These are phyloP conservation scores for Porites lutea DNA, from an alignment of 64 coral and sea anemone species.

Conservation along the genomic window DNA sequence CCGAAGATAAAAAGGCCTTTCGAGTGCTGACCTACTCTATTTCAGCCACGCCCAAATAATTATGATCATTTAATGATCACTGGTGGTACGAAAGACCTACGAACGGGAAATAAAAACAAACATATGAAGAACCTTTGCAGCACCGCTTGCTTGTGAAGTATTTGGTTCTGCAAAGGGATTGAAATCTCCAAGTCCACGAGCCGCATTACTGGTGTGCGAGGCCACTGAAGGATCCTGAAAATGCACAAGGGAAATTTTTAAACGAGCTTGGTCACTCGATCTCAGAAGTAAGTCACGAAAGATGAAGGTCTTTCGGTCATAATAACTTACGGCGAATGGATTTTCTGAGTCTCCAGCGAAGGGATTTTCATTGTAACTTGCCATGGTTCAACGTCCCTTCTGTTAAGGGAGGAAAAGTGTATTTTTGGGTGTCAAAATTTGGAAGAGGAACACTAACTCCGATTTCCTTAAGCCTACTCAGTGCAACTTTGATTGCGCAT, in stretches of 20 bases:
- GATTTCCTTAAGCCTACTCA: too few relatives aligned
- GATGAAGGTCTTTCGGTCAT: background rate
- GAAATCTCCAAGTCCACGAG: conserved; percentile 91
- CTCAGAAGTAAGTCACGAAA: background rate
- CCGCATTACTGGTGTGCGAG: conserved; percentile 88
- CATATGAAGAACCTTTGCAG: conserved; percentile 67
- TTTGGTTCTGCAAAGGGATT: conserved; percentile 94
- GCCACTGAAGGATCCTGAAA: conserved; percentile 90
- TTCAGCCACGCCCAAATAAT: too few relatives aligned
- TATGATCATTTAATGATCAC: too few relatives aligned
- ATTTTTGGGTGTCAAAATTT: background rate
- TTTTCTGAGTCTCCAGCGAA: conserved; percentile 91
- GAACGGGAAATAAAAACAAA: background rate
- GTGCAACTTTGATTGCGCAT: background rate
- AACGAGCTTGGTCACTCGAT: background rate
- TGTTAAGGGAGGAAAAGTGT: conserved; percentile 28
- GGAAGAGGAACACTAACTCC: background rate
- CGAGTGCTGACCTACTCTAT: too few relatives aligned
- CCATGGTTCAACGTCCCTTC: conserved; percentile 45
- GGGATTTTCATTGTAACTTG: conserved; percentile 79
- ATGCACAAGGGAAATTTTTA: background rate
- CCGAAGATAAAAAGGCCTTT: too few relatives aligned
- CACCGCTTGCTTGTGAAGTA: background rate
- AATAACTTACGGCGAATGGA: conserved; percentile 95
- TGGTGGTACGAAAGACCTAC: too few relatives aligned